Percentiles rank a stretch among this genome's conserved stretches.
Evolutionary conservation across 2,888 invertebrate species (phyloP).

Genomic region (Scaeva pyrastri): DNA sequence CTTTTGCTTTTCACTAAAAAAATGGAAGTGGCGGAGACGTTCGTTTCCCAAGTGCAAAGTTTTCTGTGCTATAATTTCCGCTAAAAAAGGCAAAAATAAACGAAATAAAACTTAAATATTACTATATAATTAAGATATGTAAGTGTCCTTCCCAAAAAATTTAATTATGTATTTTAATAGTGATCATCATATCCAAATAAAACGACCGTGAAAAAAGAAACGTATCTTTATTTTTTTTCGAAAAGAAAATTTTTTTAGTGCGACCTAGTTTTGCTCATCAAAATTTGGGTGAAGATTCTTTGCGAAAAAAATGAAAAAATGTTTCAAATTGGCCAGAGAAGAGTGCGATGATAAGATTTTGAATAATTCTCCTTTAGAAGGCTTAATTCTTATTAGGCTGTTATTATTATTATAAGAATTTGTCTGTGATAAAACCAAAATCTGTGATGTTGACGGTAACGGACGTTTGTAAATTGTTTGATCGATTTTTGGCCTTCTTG

Average conservation of each 20-base stretch:
- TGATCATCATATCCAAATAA: background rate
- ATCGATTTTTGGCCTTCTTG: conserved; percentile 57
- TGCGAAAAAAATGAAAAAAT: conserved; percentile 39
- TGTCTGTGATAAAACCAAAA: conserved; percentile 28
- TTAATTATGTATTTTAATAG: conserved; percentile 1
- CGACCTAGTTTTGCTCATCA: conserved; percentile 68
- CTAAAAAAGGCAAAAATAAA: conserved; percentile 45
- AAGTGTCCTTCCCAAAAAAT: conserved; percentile 45
- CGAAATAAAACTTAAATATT: conserved; percentile 51
- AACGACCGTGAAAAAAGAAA: background rate
- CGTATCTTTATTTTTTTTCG: conserved; percentile 9
- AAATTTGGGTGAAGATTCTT: conserved; percentile 39
- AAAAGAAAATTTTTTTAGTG: conserved; percentile 52
- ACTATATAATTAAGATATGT: conserved; percentile 58
- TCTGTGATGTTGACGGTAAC: conserved; percentile 54
- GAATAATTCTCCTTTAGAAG: background rate
- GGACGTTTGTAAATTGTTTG: conserved; percentile 56
- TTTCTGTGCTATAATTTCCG: conserved; percentile 74
- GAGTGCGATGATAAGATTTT: background rate
- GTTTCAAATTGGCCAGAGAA: background rate
- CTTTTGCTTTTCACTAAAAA: conserved; percentile 54
- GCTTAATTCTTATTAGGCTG: background rate
- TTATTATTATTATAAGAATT: conserved; percentile 4
- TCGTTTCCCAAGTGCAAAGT: conserved; percentile 75
- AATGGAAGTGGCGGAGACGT: conserved; percentile 74